phyloP scores from a whole-genome alignment of 2,113 vertebrate genomes.

The Bombycilla garrulus region DNA sequence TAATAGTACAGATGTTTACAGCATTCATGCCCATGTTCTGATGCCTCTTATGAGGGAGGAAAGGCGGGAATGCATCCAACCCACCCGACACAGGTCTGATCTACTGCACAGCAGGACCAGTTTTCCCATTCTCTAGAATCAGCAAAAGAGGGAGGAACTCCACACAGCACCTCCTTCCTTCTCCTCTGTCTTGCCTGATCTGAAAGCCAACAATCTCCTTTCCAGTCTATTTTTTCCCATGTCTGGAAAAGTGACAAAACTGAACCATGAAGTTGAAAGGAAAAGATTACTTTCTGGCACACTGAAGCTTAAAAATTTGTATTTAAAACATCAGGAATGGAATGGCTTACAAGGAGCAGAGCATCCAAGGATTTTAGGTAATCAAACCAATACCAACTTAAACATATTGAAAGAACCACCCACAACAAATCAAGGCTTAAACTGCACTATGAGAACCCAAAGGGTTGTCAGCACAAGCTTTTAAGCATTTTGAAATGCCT shows the following conservation, averaged over 20 bases:
- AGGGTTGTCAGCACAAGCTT: not conserved
- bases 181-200: not conserved
- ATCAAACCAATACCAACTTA: not conserved
- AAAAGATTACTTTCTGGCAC: not conserved
- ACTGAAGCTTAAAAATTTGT: not conserved
- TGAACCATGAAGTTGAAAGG: not conserved
- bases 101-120: not conserved
- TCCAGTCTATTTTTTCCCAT: not conserved
- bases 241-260: not conserved
- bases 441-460: not conserved
- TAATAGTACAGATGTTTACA: not conserved
- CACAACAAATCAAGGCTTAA: not conserved
- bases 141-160: not conserved
- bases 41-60: not conserved
- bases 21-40: not conserved
- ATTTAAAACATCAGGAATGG: not conserved
- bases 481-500: not conserved
- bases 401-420: not conserved
- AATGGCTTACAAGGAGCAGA: not conserved
- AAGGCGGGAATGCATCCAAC: not conserved
- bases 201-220: not conserved
- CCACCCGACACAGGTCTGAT: fast-evolving
- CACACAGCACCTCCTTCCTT: not conserved
- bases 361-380: not conserved
- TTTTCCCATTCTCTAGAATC: not conserved